phyloP scores from a whole-genome alignment of 2,113 vertebrate genomes.

The Neopipo cinnamomea region DNA sequence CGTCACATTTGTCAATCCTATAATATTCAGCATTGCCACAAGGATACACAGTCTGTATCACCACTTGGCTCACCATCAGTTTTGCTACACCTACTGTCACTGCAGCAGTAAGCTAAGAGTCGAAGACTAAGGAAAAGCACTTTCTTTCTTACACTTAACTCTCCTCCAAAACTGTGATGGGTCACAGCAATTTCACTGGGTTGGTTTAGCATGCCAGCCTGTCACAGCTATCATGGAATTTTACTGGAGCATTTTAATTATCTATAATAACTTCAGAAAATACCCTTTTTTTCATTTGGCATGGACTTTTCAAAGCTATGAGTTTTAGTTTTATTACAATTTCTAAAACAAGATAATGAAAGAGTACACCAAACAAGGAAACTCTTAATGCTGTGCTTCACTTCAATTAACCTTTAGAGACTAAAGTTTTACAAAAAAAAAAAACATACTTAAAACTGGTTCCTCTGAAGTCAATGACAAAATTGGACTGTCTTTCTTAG shows the following conservation, averaged over 20 bases:
- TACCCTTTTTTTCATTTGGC: background rate
- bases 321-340: background rate
- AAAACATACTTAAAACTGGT: background rate
- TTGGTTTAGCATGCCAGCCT: background rate
- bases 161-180: background rate
- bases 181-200: background rate
- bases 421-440: background rate
- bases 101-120: background rate
- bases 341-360: background rate
- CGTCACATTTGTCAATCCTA: background rate
- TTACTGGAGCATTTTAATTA: background rate
- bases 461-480: background rate
- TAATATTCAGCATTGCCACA: background rate
- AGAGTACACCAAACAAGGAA: background rate
- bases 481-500: background rate
- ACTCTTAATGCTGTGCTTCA: background rate
- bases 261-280: slow-evolving; percentile 7
- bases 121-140: background rate
- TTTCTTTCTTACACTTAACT: background rate
- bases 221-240: background rate
- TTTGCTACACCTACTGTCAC: background rate
- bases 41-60: background rate
- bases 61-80: background rate
- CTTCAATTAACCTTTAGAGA: background rate
- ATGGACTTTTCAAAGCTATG: background rate